Conservation (phyloP, 2,113 vertebrate species). For the Salminus brasiliensis region DNA sequence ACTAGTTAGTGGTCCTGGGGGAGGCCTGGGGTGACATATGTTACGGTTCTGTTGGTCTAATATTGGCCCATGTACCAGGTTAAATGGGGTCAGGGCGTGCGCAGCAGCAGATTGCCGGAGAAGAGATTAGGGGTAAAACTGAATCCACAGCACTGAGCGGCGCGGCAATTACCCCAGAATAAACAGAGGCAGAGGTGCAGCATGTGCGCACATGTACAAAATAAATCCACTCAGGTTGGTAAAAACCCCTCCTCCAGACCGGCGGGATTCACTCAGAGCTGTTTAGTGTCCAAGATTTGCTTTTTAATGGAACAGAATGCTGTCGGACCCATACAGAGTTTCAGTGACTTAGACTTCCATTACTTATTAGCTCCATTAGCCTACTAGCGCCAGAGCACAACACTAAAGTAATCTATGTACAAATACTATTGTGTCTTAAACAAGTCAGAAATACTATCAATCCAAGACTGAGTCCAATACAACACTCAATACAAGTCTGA, state of each 20-base stretch:
- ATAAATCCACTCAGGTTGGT: slow-evolving; percentile 59
- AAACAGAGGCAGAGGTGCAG: slow-evolving; percentile 61
- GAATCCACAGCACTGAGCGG: slow-evolving; percentile 61
- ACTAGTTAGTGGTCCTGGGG: slow-evolving; percentile 26
- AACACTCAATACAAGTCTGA: no score
- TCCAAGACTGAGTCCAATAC: no score
- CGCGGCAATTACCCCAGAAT: slow-evolving; percentile 62
- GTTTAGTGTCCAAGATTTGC: no score
- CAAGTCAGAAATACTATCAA: no score
- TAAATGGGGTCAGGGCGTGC: slow-evolving; percentile 71
- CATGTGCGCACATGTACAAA: slow-evolving; percentile 50
- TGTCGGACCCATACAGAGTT: no score
- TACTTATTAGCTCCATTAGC: no score
- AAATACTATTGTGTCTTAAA: no score
- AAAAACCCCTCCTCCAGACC: slow-evolving; percentile 41
- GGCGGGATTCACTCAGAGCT: not conserved
- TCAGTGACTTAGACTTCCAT: no score
- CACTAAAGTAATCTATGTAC: no score
- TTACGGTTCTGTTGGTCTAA: slow-evolving; percentile 44
- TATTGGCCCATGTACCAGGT: slow-evolving; percentile 64
- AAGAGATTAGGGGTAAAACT: slow-evolving; percentile 70
- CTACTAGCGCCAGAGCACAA: no score
- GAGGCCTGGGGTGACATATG: slow-evolving; percentile 18
- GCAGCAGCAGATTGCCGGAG: slow-evolving; percentile 58
- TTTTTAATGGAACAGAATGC: no score